A percentile compares a stretch with the other conserved stretches of the same genome.
Evolutionary conservation across 2,797 vertebrate genomes (phyloP).

Genomic region (Tamandua tetradactyla): DNA sequence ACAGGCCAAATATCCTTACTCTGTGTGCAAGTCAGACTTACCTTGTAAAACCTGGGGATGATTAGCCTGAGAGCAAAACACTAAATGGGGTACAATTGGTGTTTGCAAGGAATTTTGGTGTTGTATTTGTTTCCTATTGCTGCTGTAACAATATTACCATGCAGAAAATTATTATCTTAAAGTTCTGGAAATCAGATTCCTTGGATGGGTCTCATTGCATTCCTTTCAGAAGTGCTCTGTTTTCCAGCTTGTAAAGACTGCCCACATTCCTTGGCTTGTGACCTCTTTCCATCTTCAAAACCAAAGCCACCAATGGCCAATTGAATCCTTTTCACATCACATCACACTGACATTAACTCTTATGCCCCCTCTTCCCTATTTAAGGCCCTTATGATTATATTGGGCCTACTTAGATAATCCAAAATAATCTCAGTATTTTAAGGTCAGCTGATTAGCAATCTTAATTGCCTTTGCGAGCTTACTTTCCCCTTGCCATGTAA

Average conservation of each 20-base stretch:
- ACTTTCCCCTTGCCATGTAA: neutral
- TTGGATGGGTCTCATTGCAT: neutral
- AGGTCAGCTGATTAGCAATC: neutral
- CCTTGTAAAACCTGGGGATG: neutral
- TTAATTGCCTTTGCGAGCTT: neutral
- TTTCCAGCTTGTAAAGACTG: neutral
- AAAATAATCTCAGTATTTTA: neutral
- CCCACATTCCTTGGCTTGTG: neutral
- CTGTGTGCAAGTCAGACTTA: neutral
- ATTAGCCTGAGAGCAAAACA: neutral
- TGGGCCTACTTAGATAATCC: neutral
- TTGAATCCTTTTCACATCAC: neutral
- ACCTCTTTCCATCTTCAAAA: neutral
- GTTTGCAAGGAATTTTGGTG: neutral
- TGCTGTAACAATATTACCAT: neutral
- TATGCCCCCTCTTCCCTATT: neutral
- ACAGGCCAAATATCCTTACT: neutral
- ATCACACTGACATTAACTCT: neutral
- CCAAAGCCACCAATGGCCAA: neutral
- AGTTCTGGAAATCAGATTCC: neutral
- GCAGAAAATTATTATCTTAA: neutral
- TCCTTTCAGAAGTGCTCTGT: neutral
- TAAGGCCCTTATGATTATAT: neutral
- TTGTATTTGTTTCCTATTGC: neutral
- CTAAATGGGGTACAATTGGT: neutral